phyloP scores from a whole-genome alignment of 2,888 invertebrate genomes.

The Crocallis elinguaria region DNA sequence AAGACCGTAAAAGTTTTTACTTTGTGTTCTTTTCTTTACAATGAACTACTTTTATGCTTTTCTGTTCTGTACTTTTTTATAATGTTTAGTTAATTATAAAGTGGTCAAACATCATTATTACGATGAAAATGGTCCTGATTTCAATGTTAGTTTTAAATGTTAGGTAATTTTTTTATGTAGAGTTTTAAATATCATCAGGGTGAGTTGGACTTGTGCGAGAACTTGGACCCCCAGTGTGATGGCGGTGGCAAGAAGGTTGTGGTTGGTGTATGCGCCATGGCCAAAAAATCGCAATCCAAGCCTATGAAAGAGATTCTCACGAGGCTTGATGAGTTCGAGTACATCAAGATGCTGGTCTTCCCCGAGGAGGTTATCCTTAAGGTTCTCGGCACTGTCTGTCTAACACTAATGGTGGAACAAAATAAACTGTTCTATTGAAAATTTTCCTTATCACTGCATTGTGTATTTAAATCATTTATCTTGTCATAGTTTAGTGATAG shows the following conservation, averaged over 20 bases:
- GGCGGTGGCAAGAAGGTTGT: conserved; percentile 94
- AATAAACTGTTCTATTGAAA: conserved; percentile 47
- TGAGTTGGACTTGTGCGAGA: conserved; percentile 91
- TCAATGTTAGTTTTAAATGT: not conserved
- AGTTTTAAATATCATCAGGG: conserved; percentile 77
- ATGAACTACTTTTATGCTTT: no score
- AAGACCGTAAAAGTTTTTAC: no score
- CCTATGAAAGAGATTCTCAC: conserved; percentile 99
- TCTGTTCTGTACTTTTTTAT: no score
- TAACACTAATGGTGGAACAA: conserved; percentile 79
- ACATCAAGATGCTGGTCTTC: conserved; percentile 97
- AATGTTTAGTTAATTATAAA: no score
- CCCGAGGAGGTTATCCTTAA: conserved; percentile 98
- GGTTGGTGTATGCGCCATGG: conserved; percentile 99
- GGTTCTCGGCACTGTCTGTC: conserved; percentile 86
- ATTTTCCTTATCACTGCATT: not conserved
- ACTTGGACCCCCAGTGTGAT: conserved; percentile 85
- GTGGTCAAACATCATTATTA: no score
- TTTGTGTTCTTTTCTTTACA: no score
- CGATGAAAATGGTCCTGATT: no score
- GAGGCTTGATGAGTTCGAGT: conserved; percentile 97
- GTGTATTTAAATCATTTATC: not conserved
- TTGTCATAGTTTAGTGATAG: not conserved
- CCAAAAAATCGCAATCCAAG: conserved; percentile 99
- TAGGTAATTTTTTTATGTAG: not conserved